phyloP scores from a whole-genome alignment of 92 coral and sea anemone genomes.

The Blastomussa wellsi region DNA sequence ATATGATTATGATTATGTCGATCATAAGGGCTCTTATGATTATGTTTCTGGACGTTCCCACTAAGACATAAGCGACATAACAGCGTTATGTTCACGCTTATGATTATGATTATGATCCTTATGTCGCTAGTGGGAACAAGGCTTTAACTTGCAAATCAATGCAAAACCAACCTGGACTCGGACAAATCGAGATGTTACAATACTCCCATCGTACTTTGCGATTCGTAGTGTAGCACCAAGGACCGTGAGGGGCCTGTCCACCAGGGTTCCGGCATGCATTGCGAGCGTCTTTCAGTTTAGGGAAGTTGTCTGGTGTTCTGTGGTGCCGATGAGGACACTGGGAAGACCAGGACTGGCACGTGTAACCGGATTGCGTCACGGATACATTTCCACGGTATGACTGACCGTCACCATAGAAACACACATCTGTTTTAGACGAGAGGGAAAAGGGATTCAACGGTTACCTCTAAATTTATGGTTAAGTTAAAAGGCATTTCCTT shows the following conservation, averaged over 20 bases:
- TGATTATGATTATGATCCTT: too few relatives aligned
- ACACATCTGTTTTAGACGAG: slow-evolving; percentile 10
- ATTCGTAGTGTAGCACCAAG: slow-evolving; percentile 36
- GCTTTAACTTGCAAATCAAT: too few relatives aligned
- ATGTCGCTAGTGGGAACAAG: too few relatives aligned
- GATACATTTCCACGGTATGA: slow-evolving; percentile 74
- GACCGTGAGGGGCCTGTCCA: slow-evolving; percentile 17
- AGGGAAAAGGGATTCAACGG: slow-evolving; percentile 35
- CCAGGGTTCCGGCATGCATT: slow-evolving; percentile 39
- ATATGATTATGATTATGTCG: too few relatives aligned
- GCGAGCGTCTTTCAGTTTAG: not conserved
- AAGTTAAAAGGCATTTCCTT: slow-evolving; percentile 32
- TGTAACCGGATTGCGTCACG: slow-evolving; percentile 63
- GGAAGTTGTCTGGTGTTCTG: slow-evolving; percentile 34
- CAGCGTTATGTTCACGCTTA: too few relatives aligned
- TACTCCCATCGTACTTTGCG: slow-evolving; percentile 16
- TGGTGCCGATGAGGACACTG: slow-evolving; percentile 81
- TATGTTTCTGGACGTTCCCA: too few relatives aligned
- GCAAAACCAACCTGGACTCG: not conserved
- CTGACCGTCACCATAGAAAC: slow-evolving; percentile 74
- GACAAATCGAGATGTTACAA: slow-evolving; percentile 18
- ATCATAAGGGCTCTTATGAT: too few relatives aligned
- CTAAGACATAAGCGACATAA: too few relatives aligned
- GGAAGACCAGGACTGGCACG: slow-evolving; percentile 73
- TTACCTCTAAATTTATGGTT: slow-evolving; percentile 43